Percentiles rank a stretch among this genome's conserved stretches.
Conservation (phyloP, 2,113 vertebrate species). For the Etheostoma cragini region DNA sequence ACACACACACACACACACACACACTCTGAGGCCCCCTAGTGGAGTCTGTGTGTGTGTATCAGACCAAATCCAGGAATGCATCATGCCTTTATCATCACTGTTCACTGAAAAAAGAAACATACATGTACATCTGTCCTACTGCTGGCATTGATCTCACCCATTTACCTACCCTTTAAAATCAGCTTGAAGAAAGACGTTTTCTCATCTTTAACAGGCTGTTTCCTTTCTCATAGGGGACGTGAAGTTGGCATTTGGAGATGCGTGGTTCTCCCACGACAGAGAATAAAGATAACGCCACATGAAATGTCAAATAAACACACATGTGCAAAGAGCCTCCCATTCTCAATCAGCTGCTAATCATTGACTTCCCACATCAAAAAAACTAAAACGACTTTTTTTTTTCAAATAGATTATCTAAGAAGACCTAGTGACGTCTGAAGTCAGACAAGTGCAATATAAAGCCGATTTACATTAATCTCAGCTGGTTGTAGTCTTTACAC, state of each 20-base stretch:
- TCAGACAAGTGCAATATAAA: no score
- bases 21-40: slow-evolving; percentile 58
- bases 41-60: slow-evolving; percentile 4
- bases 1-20: background rate
- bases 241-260: background rate
- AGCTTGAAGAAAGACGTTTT: background rate
- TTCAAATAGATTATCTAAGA: no score
- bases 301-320: background rate
- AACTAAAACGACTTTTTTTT: no score
- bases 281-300: background rate
- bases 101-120: background rate
- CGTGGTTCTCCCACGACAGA: background rate
- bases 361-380: background rate
- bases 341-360: background rate
- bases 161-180: background rate
- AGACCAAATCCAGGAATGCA: background rate
- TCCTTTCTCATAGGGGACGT: background rate
- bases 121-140: background rate
- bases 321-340: no score
- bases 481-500: no score
- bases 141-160: no score
- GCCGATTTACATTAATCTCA: no score
- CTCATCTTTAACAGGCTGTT: background rate
- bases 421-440: no score
- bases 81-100: background rate